These are phyloP conservation scores for Tenebrio molitor DNA, from an alignment of 1,140 invertebrate species.

Conservation along the genomic window DNA sequence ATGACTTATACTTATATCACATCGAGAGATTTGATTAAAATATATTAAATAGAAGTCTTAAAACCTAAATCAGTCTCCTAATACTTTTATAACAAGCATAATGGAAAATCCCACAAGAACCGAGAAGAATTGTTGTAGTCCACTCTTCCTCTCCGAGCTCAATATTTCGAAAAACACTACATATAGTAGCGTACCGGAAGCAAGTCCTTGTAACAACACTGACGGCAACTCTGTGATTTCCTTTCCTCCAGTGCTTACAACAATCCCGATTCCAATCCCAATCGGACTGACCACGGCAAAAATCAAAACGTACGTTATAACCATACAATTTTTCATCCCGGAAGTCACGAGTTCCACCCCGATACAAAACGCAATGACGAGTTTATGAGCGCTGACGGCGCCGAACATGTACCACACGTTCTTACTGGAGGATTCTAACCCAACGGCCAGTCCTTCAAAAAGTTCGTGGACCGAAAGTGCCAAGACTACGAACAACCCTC, in stretches of 20 bases:
- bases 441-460: conserved; percentile 93
- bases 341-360: conserved; percentile 68
- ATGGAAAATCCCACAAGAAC: conserved; percentile 81
- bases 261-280: conserved; percentile 70
- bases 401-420: conserved; percentile 76
- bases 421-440: conserved; percentile 78
- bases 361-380: conserved; percentile 72
- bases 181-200: conserved; percentile 76
- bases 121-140: conserved; percentile 78
- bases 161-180: conserved; percentile 80
- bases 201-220: conserved; percentile 71
- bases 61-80: background rate
- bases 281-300: conserved; percentile 71
- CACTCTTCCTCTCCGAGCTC: conserved; percentile 70
- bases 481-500: conserved; percentile 84
- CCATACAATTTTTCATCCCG: conserved; percentile 60
- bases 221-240: conserved; percentile 57
- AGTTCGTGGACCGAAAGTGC: conserved; percentile 92
- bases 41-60: no score
- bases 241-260: conserved; percentile 50
- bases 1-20: no score
- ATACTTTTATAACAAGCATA: conserved; percentile 68
- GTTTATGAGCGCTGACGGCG: conserved; percentile 73
- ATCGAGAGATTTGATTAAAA: no score
- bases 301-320: conserved; percentile 68